Percentiles rank a stretch among this genome's conserved stretches.
Evolutionary conservation across 2,113 vertebrate species (phyloP).

Genomic region (Ahaetulla prasina): DNA sequence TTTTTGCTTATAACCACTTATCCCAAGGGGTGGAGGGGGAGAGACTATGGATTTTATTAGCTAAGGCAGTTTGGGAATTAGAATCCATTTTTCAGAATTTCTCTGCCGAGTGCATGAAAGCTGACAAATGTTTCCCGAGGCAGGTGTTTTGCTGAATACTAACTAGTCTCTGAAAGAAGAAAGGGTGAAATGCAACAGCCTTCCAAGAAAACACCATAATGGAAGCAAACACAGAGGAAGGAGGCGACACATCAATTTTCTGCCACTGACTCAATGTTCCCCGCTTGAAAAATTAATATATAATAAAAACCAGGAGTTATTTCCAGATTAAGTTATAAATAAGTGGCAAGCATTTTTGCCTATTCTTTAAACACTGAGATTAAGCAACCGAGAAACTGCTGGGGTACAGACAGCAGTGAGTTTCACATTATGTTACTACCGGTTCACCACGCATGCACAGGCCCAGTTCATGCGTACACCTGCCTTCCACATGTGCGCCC

Average conservation of each 20-base stretch:
- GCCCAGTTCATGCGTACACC: no score
- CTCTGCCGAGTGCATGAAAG: slow-evolving; percentile 38
- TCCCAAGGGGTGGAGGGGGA: slow-evolving; percentile 22
- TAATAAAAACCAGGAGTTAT: background rate
- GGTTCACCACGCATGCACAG: no score
- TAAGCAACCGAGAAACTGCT: background rate
- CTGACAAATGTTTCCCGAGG: slow-evolving; percentile 48
- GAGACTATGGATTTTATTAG: slow-evolving; percentile 29
- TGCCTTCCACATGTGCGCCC: no score
- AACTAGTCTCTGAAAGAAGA: slow-evolving; percentile 41
- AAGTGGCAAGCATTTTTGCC: background rate
- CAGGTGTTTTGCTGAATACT: slow-evolving; percentile 43
- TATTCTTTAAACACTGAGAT: background rate
- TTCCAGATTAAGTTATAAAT: background rate
- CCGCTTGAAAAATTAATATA: background rate
- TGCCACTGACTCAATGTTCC: slow-evolving; percentile 17
- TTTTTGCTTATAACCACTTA: slow-evolving; percentile 2
- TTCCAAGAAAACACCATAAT: slow-evolving; percentile 23
- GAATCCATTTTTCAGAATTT: slow-evolving; percentile 44
- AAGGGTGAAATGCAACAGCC: slow-evolving; percentile 33
- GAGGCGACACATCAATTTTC: background rate
- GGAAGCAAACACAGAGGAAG: background rate
- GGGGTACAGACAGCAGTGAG: background rate
- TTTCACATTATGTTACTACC: no score
- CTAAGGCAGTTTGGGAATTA: slow-evolving; percentile 41